A percentile compares a stretch with the other conserved stretches of the same genome.
Evolutionary conservation across 2,888 invertebrate genomes (phyloP).

Genomic region (Octodonta nipae): DNA sequence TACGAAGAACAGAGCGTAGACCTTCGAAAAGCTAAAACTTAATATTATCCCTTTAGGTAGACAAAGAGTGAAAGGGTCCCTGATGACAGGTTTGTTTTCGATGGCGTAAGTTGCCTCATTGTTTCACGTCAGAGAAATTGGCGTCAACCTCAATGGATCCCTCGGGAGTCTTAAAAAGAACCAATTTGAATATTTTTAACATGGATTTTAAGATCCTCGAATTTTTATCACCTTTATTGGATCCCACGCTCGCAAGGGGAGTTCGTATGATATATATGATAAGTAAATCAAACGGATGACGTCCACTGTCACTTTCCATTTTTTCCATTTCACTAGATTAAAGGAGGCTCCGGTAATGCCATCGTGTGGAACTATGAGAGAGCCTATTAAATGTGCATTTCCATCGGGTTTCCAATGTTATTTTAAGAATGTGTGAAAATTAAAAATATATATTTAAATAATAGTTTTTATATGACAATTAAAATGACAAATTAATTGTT

Average conservation of each 20-base stretch:
- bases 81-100: slow-evolving; percentile 24
- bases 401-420: too few species aligned
- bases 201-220: slow-evolving; percentile 42
- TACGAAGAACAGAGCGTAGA: slow-evolving; percentile 17
- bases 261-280: slow-evolving; percentile 20
- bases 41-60: slow-evolving; percentile 26
- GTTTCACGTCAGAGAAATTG: slow-evolving; percentile 41
- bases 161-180: slow-evolving; percentile 36
- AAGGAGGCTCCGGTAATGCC: too few species aligned
- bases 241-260: slow-evolving; percentile 23
- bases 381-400: too few species aligned
- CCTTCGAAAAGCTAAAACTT: slow-evolving; percentile 23
- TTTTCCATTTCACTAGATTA: too few species aligned
- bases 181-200: slow-evolving; percentile 44
- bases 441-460: too few species aligned
- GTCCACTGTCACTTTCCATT: slow-evolving; percentile 9
- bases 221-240: slow-evolving; percentile 38
- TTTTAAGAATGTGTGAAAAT: too few species aligned
- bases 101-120: slow-evolving; percentile 31
- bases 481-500: too few species aligned
- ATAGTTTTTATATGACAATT: too few species aligned
- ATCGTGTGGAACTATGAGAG: too few species aligned
- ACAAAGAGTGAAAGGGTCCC: slow-evolving; percentile 27
- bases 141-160: slow-evolving; percentile 40
- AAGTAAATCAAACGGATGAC: slow-evolving; percentile 21